phyloP scores from a whole-genome alignment of 2,113 vertebrate species.

The Sander lucioperca region DNA sequence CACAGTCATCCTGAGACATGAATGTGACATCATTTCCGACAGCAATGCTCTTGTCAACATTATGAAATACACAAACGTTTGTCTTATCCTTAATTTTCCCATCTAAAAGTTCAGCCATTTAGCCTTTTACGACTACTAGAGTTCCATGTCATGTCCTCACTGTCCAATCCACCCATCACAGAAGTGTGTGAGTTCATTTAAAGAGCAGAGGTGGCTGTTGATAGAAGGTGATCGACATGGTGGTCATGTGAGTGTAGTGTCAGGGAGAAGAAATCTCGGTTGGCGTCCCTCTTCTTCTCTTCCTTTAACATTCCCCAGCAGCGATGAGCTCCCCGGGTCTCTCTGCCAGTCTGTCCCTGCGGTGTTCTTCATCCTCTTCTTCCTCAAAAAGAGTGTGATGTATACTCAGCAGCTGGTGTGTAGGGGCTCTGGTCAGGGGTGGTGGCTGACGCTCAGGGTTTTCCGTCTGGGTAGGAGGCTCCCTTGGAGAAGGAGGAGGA shows the following conservation, averaged over 20 bases:
- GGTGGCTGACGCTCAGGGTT: slow-evolving; percentile 71
- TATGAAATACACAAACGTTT: slow-evolving; percentile 11
- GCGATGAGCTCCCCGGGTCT: slow-evolving; percentile 83
- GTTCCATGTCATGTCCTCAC: background rate
- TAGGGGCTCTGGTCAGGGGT: slow-evolving; percentile 74
- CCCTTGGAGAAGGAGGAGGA: slow-evolving; percentile 17
- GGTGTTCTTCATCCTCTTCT: slow-evolving; percentile 78
- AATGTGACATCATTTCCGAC: slow-evolving; percentile 71
- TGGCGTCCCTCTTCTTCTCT: background rate
- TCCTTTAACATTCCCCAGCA: slow-evolving; percentile 84
- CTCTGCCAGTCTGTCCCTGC: slow-evolving; percentile 77
- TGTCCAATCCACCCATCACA: slow-evolving; percentile 26
- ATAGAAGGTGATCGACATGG: slow-evolving; percentile 43
- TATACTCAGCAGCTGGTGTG: slow-evolving; percentile 83
- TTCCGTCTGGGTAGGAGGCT: slow-evolving; percentile 59
- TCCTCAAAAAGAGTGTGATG: slow-evolving; percentile 85
- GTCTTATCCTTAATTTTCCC: slow-evolving; percentile 4
- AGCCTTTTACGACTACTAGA: background rate
- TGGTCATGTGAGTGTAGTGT: slow-evolving; percentile 51
- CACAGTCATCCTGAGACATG: slow-evolving; percentile 81
- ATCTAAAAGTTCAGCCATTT: slow-evolving; percentile 9
- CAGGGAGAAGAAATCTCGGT: slow-evolving; percentile 19
- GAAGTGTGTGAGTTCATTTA: slow-evolving; percentile 39
- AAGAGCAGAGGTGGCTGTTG: slow-evolving; percentile 48
- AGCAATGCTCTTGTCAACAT: slow-evolving; percentile 39